Evolutionary conservation across 2,113 vertebrate species (phyloP).

Genomic region (Poeciliopsis retropinna): DNA sequence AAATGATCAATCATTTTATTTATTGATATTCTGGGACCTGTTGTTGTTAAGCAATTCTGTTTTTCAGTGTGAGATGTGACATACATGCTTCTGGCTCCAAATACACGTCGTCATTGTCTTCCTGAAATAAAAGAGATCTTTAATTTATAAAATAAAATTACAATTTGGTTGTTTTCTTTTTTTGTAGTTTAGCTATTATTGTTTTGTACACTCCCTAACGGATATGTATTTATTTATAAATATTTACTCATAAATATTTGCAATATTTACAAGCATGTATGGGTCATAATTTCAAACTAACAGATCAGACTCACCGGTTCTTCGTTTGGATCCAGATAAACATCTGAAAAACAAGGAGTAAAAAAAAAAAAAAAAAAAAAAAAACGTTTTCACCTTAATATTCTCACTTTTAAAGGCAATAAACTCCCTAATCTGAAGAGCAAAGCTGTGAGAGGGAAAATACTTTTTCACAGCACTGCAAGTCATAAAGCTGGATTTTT

Average conservation of each 20-base stretch:
- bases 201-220: background rate
- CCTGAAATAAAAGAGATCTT: constrained; percentile 58
- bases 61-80: background rate
- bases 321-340: constrained; percentile 82
- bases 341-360: constrained; percentile 66
- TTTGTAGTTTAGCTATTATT: background rate
- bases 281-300: background rate
- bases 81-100: constrained; percentile 75
- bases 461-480: no score
- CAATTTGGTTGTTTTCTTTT: background rate
- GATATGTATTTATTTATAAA: no score
- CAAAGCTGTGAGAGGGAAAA: no score
- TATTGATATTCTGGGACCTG: background rate
- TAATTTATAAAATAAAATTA: background rate
- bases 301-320: constrained; percentile 67
- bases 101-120: constrained; percentile 73
- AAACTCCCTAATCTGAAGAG: background rate
- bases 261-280: background rate
- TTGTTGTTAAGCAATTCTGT: background rate
- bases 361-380: no score
- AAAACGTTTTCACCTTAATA: background rate
- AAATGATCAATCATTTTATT: background rate
- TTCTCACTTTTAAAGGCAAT: background rate
- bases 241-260: no score
- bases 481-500: constrained; percentile 3